A percentile compares a stretch with the other conserved stretches of the same genome.
Conservation (phyloP, 2,888 invertebrate genomes). For the Pheosia tremula region DNA sequence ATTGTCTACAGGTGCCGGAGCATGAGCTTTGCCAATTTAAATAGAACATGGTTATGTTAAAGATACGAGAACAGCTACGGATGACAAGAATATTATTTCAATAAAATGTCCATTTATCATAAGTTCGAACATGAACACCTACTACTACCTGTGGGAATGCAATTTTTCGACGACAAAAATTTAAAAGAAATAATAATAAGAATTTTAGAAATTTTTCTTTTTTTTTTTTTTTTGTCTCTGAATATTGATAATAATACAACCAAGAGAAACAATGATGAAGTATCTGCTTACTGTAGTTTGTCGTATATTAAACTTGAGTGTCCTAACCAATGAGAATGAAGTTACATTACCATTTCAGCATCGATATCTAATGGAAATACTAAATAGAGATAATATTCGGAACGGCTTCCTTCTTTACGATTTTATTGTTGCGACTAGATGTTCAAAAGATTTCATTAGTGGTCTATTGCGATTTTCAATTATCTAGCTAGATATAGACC, state of each 20-base stretch:
- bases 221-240: no score
- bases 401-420: conserved; percentile 3
- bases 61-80: no score
- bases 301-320: background rate
- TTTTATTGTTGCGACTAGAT: background rate
- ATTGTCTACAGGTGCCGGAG: background rate
- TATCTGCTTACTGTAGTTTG: background rate
- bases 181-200: no score
- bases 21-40: no score
- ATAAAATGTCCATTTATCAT: no score
- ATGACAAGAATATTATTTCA: no score
- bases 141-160: no score
- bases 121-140: no score
- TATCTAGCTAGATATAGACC: background rate
- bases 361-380: background rate
- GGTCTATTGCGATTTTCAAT: conserved; percentile 2
- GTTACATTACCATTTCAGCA: background rate
- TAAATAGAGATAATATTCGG: background rate
- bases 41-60: no score
- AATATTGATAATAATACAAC: no score
- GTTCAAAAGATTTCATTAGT: conserved; percentile 3
- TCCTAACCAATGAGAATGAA: background rate
- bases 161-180: no score
- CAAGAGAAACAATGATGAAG: background rate
- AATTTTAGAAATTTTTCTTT: no score